Base-by-base conservation (phyloP, 2,113 vertebrate species). In the Oenanthe oenanthe region DNA sequence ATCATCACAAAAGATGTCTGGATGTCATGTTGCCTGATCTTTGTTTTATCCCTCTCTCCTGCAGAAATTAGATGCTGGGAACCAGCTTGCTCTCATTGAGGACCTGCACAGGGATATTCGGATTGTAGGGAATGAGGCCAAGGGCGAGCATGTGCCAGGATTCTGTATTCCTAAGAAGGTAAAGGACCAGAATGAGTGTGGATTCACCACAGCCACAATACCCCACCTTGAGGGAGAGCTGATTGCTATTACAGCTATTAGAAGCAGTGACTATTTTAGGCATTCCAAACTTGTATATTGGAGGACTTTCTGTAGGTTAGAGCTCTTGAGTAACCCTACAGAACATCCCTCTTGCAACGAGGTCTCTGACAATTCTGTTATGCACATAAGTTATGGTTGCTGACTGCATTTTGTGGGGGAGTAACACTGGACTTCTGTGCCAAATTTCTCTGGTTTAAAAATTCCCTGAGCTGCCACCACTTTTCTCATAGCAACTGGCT, bases 151-250 rank as follows among this genome's bases (percentile, higher is more conserved):
- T 1, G 98, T 99, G 57, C 99, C 99, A 4, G 99, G 99, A 26
- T 99, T 99, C 98, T 99, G 99, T 97, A 98, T 99, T 92, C 99
- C 99, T 9, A 99, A 99, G 97, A 99, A 99, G 99, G 99, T 99
- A 95, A 98, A 94, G 42, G 32, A 63, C 51, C 48, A 47, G 40
- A 73, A 57, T 21, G 43, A 62, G 40, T 0, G 0, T 22, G 57
- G 57, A 38, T 63, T 88, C 4, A 3, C 85, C 75, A 45, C 48
- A 84, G 68, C 43, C 40, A 21, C 36, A 15, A 8, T 14, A 32
- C 22, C 36, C 10, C 18, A 16, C 26, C 28, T 80, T 56, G 22
- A 47, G n/a, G 42, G 56, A 80, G 22, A 72, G 8, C n/a, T 60
- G n/a, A 25, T 5, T 42, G 63, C 32, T 65, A 13, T 1, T 28